A percentile compares a stretch with the other conserved stretches of the same genome.
phyloP scores from a whole-genome alignment of 2,797 vertebrate genomes.

The Orestias chungarensis region DNA sequence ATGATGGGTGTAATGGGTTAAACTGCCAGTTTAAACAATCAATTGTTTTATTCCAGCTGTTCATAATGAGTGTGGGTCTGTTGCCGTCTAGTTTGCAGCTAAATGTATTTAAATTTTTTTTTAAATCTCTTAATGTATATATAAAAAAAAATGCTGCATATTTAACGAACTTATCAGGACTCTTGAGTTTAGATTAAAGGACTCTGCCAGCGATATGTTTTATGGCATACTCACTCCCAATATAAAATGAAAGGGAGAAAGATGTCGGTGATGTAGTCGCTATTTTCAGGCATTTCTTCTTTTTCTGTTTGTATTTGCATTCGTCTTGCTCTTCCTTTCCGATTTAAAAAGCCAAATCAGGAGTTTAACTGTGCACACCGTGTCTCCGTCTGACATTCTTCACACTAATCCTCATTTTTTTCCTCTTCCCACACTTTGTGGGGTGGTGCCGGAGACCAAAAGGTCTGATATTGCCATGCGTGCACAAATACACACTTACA shows the following conservation, averaged over 20 bases:
- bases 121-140: too few species aligned
- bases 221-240: slow-evolving; percentile 30
- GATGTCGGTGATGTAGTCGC: slow-evolving; percentile 44
- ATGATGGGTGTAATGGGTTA: neutral
- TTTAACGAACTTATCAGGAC: neutral
- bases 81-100: too few species aligned
- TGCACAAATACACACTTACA: neutral
- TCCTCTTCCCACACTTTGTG: slow-evolving; percentile 44
- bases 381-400: slow-evolving; percentile 60
- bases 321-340: slow-evolving; percentile 27
- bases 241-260: slow-evolving; percentile 36
- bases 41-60: neutral
- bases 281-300: slow-evolving; percentile 29
- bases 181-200: slow-evolving; percentile 13
- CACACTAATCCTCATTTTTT: slow-evolving; percentile 59
- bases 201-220: slow-evolving; percentile 30
- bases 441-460: slow-evolving; percentile 57
- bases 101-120: too few species aligned
- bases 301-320: slow-evolving; percentile 31
- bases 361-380: slow-evolving; percentile 55
- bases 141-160: neutral
- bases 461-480: slow-evolving; percentile 54
- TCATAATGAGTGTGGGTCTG: neutral
- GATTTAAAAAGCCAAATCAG: slow-evolving; percentile 65
- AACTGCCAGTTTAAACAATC: too few species aligned